Evolutionary conservation across 2,113 vertebrate species (phyloP).

Genomic region (Tylochromis polylepis): DNA sequence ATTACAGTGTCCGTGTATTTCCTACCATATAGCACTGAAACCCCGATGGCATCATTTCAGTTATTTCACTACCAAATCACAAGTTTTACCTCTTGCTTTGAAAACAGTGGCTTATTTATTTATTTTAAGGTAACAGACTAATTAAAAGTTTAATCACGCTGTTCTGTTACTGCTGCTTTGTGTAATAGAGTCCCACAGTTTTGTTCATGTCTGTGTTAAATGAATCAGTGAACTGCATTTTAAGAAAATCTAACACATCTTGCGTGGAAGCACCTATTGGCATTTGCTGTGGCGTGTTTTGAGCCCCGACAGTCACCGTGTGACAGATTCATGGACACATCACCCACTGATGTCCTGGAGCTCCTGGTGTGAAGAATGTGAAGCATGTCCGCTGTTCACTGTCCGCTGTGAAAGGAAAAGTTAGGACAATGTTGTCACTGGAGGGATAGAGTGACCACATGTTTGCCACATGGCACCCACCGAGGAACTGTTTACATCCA

Average conservation of each 20-base stretch:
- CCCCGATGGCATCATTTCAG: not conserved
- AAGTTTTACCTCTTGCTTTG: not conserved
- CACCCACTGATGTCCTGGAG: constrained; percentile 14
- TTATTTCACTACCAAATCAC: not conserved
- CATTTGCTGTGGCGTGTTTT: not conserved
- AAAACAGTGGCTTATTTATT: not conserved
- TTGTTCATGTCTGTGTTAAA: not conserved
- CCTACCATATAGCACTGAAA: not conserved
- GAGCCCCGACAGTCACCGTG: not conserved
- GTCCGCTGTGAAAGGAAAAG: constrained; percentile 52
- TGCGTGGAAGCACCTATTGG: not conserved
- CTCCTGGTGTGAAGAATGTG: constrained; percentile 67
- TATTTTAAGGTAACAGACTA: not conserved
- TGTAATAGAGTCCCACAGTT: too few relatives aligned
- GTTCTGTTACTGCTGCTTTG: not conserved
- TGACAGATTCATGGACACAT: constrained; percentile 10
- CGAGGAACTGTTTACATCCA: constrained; percentile 10
- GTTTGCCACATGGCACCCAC: constrained; percentile 31
- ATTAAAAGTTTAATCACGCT: not conserved
- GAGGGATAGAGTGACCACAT: not conserved
- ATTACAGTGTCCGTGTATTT: not conserved
- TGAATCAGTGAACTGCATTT: too few relatives aligned
- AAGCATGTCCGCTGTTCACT: constrained; percentile 68
- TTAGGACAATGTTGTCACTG: constrained; percentile 39
- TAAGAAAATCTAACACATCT: not conserved